Conservation (phyloP, 2,113 vertebrate species). For the Callopanchax toddi region DNA sequence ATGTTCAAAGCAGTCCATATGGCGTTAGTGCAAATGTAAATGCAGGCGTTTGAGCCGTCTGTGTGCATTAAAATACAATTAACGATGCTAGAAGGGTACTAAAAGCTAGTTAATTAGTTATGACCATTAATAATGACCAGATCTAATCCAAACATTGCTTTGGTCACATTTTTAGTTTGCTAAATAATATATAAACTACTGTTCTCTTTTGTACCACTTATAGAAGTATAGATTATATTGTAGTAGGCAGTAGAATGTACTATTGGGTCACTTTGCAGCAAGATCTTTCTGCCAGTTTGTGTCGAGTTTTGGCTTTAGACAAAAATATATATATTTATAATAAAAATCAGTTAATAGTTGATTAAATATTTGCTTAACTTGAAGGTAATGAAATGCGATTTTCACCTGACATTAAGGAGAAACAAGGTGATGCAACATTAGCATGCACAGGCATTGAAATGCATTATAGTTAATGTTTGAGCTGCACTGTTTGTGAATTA, state of each 20-base stretch:
- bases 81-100: neutral
- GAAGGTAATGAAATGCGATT: neutral
- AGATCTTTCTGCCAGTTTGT: neutral
- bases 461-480: neutral
- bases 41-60: neutral
- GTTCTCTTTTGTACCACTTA: too few species aligned
- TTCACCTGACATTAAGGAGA: neutral
- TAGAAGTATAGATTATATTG: neutral
- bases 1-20: neutral
- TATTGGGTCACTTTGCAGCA: too few species aligned
- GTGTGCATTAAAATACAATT: neutral
- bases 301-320: neutral
- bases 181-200: neutral
- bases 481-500: slow-evolving; percentile 1
- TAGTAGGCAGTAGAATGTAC: neutral
- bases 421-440: neutral
- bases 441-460: neutral
- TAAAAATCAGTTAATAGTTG: neutral
- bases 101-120: neutral
- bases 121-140: neutral
- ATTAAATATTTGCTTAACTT: neutral
- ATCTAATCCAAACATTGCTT: neutral
- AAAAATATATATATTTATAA: neutral
- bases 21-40: neutral
- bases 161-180: neutral